Evolutionary conservation across 2,888 invertebrate species (phyloP).

Genomic region (Iphiclides podalirius): DNA sequence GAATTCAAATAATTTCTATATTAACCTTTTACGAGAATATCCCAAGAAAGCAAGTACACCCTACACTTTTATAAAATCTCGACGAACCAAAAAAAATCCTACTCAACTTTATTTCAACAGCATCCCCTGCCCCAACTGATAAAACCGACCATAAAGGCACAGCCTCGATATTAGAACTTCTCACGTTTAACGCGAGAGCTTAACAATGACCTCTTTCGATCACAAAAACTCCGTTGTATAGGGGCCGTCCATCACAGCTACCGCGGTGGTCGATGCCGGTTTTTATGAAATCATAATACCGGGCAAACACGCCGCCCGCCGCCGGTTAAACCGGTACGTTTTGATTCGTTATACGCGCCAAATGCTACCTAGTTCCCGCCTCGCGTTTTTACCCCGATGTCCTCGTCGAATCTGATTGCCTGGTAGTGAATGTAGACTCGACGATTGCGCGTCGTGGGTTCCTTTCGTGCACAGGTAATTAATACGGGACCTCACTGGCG

Average conservation of each 20-base stretch:
- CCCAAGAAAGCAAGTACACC: too few relatives aligned
- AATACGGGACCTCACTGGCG: too few relatives aligned
- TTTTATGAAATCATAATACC: conserved; percentile 6
- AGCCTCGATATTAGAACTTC: not conserved
- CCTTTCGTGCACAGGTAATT: not conserved
- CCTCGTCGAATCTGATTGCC: not conserved
- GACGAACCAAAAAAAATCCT: too few relatives aligned
- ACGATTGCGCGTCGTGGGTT: too few relatives aligned
- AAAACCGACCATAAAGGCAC: not conserved
- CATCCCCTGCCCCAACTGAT: not conserved
- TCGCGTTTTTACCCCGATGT: not conserved
- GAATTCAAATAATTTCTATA: too few relatives aligned
- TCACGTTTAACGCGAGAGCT: not conserved
- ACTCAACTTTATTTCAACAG: not conserved
- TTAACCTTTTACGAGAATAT: too few relatives aligned
- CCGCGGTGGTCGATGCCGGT: conserved; percentile 7
- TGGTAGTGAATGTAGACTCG: not conserved
- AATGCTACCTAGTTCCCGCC: not conserved
- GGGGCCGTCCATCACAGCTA: not conserved
- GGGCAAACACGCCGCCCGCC: conserved; percentile 3
- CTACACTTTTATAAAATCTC: too few relatives aligned
- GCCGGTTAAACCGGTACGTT: conserved; percentile 16
- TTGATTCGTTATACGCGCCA: conserved; percentile 6
- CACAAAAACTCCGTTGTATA: conserved; percentile 1
- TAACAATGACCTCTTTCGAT: conserved; percentile 12